Percentiles rank a stretch among this genome's conserved stretches.
phyloP scores from a whole-genome alignment of 1,140 invertebrate species.

The Drosophila burlai region DNA sequence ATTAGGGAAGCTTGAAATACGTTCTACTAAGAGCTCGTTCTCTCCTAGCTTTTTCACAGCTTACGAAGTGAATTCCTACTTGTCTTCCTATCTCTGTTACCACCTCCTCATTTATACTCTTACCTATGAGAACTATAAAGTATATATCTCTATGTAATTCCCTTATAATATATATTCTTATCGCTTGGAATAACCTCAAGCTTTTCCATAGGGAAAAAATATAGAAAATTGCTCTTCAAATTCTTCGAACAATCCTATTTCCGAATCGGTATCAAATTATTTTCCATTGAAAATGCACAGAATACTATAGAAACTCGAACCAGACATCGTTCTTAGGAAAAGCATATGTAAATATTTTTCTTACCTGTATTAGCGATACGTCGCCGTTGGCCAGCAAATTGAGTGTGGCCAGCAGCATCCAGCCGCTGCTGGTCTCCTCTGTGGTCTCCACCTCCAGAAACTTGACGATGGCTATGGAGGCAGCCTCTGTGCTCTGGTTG shows the following conservation, averaged over 20 bases:
- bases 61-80: background rate
- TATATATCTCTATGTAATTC: background rate
- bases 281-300: too few species aligned
- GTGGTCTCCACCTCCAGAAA: slow-evolving; percentile 97
- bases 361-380: slow-evolving; percentile 91
- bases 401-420: slow-evolving; percentile 96
- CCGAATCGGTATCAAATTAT: background rate
- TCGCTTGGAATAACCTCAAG: background rate
- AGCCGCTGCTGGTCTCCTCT: slow-evolving; percentile 97
- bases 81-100: too few species aligned
- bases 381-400: slow-evolving; percentile 96
- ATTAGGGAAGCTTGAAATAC: background rate
- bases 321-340: too few species aligned
- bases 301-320: background rate
- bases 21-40: background rate
- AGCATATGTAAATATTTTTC: background rate
- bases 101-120: background rate
- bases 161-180: background rate
- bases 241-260: background rate
- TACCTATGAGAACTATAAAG: background rate
- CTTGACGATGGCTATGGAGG: slow-evolving; percentile 97
- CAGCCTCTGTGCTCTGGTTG: slow-evolving; percentile 97
- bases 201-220: background rate
- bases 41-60: background rate
- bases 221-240: background rate